phyloP scores from a whole-genome alignment of 2,797 vertebrate genomes.

The Microctenopoma lineatum region DNA sequence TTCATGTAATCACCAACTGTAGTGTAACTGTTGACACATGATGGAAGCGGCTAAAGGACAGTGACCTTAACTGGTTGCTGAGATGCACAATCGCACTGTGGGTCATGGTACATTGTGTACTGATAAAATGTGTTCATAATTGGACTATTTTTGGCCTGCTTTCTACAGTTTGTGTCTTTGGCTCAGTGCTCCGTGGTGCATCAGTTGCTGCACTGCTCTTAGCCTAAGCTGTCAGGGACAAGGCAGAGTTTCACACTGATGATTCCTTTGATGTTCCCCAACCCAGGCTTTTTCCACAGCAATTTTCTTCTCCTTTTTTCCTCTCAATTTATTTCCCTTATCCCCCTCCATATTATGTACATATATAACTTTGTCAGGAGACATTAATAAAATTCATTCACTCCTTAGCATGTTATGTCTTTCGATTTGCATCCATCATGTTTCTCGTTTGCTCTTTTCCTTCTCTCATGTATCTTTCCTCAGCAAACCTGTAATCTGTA shows the following conservation, averaged over 20 bases:
- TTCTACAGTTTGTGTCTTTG: constrained; percentile 59
- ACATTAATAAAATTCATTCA: constrained; percentile 53
- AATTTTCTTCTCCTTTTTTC: constrained; percentile 24
- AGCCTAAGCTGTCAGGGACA: constrained; percentile 74
- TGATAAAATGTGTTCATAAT: constrained; percentile 61
- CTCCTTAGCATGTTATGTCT: constrained; percentile 27
- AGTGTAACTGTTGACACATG: constrained; percentile 40
- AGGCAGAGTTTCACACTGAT: constrained; percentile 72
- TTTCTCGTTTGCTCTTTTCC: not conserved
- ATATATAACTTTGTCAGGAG: constrained; percentile 46
- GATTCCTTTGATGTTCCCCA: constrained; percentile 72
- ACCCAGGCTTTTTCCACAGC: constrained; percentile 25
- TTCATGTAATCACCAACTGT: constrained; percentile 53
- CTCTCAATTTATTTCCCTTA: constrained; percentile 27
- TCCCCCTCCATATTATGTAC: constrained; percentile 5
- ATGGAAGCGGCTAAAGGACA: constrained; percentile 29
- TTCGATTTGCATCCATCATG: constrained; percentile 46
- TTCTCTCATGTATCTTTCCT: not conserved
- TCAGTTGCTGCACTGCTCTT: constrained; percentile 68
- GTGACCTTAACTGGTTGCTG: constrained; percentile 16
- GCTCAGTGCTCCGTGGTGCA: constrained; percentile 61
- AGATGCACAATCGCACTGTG: constrained; percentile 24
- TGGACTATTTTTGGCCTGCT: constrained; percentile 69
- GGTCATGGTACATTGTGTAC: constrained; percentile 48
- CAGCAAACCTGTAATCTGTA: constrained; percentile 45